A percentile compares a stretch with the other conserved stretches of the same genome.
These are phyloP conservation scores for Xanthia togata DNA, from an alignment of 2,888 invertebrate genomes.

Conservation along the genomic window DNA sequence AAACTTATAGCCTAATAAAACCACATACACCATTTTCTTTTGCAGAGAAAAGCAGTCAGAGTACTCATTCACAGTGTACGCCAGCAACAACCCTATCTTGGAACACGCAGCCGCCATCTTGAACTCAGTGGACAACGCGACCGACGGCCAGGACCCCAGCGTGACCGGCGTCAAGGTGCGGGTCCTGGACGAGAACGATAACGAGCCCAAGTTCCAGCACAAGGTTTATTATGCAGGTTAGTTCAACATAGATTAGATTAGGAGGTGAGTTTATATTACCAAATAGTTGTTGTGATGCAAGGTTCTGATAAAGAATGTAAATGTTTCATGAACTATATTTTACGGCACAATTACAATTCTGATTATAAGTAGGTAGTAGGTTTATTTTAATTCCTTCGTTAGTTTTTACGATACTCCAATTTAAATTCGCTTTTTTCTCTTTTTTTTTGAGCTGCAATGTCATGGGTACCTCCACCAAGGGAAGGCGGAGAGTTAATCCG, in stretches of 20 bases:
- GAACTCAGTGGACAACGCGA: slow-evolving; percentile 82
- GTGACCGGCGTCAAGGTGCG: slow-evolving; percentile 93
- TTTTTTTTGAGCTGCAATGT: not conserved
- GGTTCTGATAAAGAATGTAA: not conserved
- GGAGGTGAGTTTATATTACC: not conserved
- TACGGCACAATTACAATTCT: not conserved
- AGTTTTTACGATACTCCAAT: not conserved
- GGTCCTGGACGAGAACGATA: slow-evolving; percentile 96
- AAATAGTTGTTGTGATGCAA: not conserved
- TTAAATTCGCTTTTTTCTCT: not conserved
- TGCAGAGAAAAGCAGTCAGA: slow-evolving; percentile 93
- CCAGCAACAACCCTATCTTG: slow-evolving; percentile 95
- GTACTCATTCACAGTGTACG: slow-evolving; percentile 94
- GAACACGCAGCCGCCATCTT: slow-evolving; percentile 87
- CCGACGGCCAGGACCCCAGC: slow-evolving; percentile 91
- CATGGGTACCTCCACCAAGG: not conserved
- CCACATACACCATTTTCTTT: not conserved
- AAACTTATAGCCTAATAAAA: not conserved
- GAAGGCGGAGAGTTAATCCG: not conserved
- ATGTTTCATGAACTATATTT: not conserved
- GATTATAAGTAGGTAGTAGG: not conserved
- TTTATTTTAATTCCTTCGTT: slow-evolving; percentile 1
- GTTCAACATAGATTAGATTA: slow-evolving; percentile 23
- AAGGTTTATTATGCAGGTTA: slow-evolving; percentile 92
- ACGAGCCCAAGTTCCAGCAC: slow-evolving; percentile 93